A percentile compares a stretch with the other conserved stretches of the same genome.
Evolutionary conservation across 2,797 vertebrate species (phyloP).

Genomic region (Bryconaethiops microstoma): DNA sequence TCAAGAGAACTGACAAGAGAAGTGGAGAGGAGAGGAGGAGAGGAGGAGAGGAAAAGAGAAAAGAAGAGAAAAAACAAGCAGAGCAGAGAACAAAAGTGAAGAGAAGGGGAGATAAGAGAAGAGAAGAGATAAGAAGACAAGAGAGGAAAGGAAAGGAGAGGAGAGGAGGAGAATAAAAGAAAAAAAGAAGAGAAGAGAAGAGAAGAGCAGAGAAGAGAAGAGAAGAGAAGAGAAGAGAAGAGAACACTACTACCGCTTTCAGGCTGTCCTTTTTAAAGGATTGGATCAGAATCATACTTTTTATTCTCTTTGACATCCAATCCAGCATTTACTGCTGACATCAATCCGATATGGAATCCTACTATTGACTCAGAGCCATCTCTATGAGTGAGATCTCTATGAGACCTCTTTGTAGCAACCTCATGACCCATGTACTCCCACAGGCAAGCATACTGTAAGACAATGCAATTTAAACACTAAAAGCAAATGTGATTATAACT

Average conservation of each 20-base stretch:
- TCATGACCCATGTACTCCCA: neutral
- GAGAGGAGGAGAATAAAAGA: neutral
- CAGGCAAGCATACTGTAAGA: neutral
- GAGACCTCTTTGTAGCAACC: neutral
- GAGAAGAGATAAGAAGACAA: neutral
- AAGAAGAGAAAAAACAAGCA: no score
- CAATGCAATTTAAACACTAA: neutral
- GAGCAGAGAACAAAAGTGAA: neutral
- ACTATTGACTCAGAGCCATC: neutral
- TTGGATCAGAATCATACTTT: no score
- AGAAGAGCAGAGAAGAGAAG: neutral
- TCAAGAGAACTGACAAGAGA: conserved; percentile 1
- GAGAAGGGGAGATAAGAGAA: neutral
- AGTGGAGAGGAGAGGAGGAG: neutral
- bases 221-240: conserved; percentile 1
- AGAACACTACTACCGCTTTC: no score
- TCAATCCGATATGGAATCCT: neutral
- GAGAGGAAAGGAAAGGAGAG: neutral
- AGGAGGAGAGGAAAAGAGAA: neutral
- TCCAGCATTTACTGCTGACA: neutral
- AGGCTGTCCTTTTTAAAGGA: neutral
- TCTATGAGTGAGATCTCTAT: neutral
- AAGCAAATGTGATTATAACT: neutral
- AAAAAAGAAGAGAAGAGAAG: neutral
- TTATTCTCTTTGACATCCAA: neutral